These are phyloP conservation scores for Desmodus rotundus DNA, from an alignment of 2,113 vertebrate species.

Conservation along the genomic window DNA sequence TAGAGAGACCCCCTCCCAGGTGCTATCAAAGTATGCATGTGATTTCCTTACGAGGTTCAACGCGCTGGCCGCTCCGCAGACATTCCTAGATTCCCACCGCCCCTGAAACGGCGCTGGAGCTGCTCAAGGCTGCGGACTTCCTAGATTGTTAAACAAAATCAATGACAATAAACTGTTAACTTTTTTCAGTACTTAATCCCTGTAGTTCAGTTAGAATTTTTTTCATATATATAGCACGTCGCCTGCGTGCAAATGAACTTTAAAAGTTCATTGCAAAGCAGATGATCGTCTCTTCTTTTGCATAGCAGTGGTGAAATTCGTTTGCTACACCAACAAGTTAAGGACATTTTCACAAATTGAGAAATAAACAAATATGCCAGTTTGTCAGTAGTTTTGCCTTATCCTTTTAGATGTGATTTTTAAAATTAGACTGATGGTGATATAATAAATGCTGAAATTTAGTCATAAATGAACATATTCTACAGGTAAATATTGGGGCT, in stretches of 20 bases:
- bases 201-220: conserved; percentile 82
- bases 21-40: conserved; percentile 99
- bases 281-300: conserved; percentile 75
- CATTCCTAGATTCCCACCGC: conserved; percentile 97
- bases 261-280: conserved; percentile 79
- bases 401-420: conserved; percentile 80
- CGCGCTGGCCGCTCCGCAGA: conserved; percentile 99
- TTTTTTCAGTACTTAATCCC: conserved; percentile 89
- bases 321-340: conserved; percentile 80
- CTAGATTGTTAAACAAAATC: conserved; percentile 98
- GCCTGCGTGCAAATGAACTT: conserved; percentile 80
- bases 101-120: conserved; percentile 98
- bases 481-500: conserved; percentile 73
- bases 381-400: conserved; percentile 83
- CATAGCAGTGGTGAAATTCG: conserved; percentile 80
- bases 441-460: conserved; percentile 66
- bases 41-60: conserved; percentile 99
- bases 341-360: conserved; percentile 80
- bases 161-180: conserved; percentile 87
- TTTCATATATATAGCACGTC: conserved; percentile 84
- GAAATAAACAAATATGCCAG: conserved; percentile 83
- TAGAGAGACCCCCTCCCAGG: conserved; percentile 97
- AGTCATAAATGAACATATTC: conserved; percentile 44
- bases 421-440: conserved; percentile 47
- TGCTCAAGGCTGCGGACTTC: conserved; percentile 99